Conservation (phyloP, 2,113 vertebrate genomes). For the Poeciliopsis retropinna region DNA sequence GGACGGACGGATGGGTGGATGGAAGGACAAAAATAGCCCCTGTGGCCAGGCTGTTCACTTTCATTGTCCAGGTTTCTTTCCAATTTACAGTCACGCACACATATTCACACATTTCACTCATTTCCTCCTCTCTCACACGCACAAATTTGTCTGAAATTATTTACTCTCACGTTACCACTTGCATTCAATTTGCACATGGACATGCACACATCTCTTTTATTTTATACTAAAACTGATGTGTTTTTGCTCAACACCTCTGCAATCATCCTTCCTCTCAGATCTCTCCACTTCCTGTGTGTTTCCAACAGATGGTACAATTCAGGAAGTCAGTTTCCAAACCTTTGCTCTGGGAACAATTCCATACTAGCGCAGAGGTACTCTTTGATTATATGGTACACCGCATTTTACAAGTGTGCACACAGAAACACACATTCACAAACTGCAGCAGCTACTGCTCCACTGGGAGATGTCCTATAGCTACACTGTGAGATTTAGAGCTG, state of each 20-base stretch:
- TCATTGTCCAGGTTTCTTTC: conserved; percentile 70
- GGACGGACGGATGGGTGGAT: conserved; percentile 59
- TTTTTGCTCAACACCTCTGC: conserved; percentile 12
- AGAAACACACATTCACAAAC: background rate
- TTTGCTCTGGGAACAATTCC: background rate
- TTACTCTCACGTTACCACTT: background rate
- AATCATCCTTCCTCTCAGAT: background rate
- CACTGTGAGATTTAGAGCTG: conserved; percentile 36
- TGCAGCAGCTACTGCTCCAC: conserved; percentile 21
- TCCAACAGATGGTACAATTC: conserved; percentile 19
- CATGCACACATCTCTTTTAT: conserved; percentile 14
- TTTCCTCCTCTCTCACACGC: conserved; percentile 9
- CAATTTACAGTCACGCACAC: conserved; percentile 54
- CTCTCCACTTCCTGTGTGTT: conserved; percentile 1
- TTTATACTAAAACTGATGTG: conserved; percentile 20
- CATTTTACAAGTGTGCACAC: background rate
- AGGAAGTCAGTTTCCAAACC: too few relatives aligned
- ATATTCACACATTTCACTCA: conserved; percentile 21
- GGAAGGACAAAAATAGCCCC: conserved; percentile 70
- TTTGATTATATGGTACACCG: background rate
- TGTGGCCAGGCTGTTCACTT: conserved; percentile 68
- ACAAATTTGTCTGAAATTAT: background rate
- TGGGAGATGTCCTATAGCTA: conserved; percentile 35
- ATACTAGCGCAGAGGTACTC: conserved; percentile 6
- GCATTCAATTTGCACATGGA: background rate